Evolutionary conservation across 2,113 vertebrate genomes (phyloP), one percentile per base, ranked within the genome.

Genomic region (Etheostoma cragini): DNA sequence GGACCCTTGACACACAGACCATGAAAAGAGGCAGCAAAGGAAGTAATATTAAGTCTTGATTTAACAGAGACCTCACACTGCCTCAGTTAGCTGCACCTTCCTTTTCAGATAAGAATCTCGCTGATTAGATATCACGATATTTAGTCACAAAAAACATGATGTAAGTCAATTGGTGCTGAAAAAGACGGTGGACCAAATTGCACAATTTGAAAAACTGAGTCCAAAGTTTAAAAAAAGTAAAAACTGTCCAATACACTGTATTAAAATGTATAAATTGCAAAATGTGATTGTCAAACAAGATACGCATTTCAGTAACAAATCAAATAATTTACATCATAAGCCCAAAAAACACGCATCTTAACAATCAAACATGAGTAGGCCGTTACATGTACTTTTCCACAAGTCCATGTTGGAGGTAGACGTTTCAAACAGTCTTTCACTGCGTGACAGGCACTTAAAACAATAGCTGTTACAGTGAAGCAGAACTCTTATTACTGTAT

Each of bases 381-480:
- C 3, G 35, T 72, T 13, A 54, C 15, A 69, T 49, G 1, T 19
- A 35, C 21, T 47, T 52, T 81, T 63, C 52, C 50, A 66, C 45
- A 26, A 64, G 62, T 72, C 35, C 38, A 42, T 71, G 38, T 46
- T 52, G 52, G 91, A 92, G 92, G 92, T 92, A 91, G 87, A 87
- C 33, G 73, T 81, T 77, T 60, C n/a, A 60, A 30, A 38, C 67
- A 38, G 53, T 81, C 21, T 11, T 50, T 71, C 56, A 70, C 66
- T 85, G 53, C 67, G 69, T 42, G 10, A 76, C 66, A 90, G 91
- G 91, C 91, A 92, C 91, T 91, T 91, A 30, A 72, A 82, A 83
- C 53, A 69, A 38, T 1, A 19, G 22, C 47, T 62, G 26, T 64
- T 12, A 64, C 30, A 75, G 1, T 35, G 33, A 52, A 84, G 58